Percentiles rank a stretch among this genome's conserved stretches.
phyloP scores from a whole-genome alignment of 2,888 invertebrate species.

The Epinotia brunnichana region DNA sequence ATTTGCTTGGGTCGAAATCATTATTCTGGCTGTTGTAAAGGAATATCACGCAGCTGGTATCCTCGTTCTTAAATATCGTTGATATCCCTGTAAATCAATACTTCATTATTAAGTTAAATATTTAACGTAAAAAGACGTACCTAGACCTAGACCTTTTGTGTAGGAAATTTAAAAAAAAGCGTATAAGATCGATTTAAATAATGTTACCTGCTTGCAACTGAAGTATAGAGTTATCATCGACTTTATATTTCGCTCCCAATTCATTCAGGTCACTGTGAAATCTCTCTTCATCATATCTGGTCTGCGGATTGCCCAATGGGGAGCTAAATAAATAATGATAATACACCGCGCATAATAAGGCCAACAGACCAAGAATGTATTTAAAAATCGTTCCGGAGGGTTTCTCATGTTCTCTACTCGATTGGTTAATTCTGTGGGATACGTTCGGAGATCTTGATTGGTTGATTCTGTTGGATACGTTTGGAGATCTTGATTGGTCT shows the following conservation, averaged over 20 bases:
- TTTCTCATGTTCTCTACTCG: slow-evolving; percentile 16
- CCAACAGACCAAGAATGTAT: slow-evolving; percentile 37
- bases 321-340: slow-evolving; percentile 31
- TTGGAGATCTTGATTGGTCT: no score
- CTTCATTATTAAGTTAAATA: background rate
- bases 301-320: slow-evolving; percentile 31
- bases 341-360: slow-evolving; percentile 36
- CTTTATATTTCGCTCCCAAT: slow-evolving; percentile 66
- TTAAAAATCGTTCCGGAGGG: background rate
- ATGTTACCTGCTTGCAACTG: slow-evolving; percentile 68
- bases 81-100: slow-evolving; percentile 64
- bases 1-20: slow-evolving; percentile 57
- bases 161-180: background rate
- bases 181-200: slow-evolving; percentile 1
- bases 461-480: no score
- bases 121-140: background rate
- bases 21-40: slow-evolving; percentile 64
- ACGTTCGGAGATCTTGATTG: slow-evolving; percentile 1
- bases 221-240: slow-evolving; percentile 65
- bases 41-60: slow-evolving; percentile 75
- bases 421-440: slow-evolving; percentile 25
- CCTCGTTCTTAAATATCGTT: slow-evolving; percentile 69
- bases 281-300: slow-evolving; percentile 58
- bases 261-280: slow-evolving; percentile 66
- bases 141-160: background rate